A percentile compares a stretch with the other conserved stretches of the same genome.
phyloP scores from a whole-genome alignment of 2,797 vertebrate genomes.

The Sphenopsis melanotis region DNA sequence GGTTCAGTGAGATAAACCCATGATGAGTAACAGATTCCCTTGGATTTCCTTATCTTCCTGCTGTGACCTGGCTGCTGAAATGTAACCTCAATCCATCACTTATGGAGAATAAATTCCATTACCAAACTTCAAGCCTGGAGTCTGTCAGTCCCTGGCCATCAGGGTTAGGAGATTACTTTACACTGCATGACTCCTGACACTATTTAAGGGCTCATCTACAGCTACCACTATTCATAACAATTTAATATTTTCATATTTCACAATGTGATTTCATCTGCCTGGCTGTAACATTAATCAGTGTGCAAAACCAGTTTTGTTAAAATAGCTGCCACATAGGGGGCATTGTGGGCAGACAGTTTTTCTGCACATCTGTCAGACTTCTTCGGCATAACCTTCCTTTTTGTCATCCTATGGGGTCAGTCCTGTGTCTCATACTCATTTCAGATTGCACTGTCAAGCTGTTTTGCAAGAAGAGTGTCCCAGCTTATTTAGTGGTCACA shows the following conservation, averaged over 20 bases:
- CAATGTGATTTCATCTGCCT: background rate
- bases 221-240: background rate
- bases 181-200: background rate
- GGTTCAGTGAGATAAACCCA: background rate
- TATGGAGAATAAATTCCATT: slow-evolving; percentile 1
- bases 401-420: background rate
- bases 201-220: background rate
- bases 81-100: background rate
- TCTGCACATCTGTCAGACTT: background rate
- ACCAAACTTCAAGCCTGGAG: background rate
- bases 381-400: background rate
- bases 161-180: background rate
- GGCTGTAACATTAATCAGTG: background rate
- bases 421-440: background rate
- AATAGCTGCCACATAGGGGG: background rate
- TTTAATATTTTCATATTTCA: background rate
- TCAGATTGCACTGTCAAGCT: background rate
- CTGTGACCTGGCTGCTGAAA: slow-evolving; percentile 28
- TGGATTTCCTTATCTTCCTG: slow-evolving; percentile 28
- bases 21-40: background rate
- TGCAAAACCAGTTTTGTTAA: background rate
- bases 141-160: background rate
- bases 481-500: background rate
- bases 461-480: background rate
- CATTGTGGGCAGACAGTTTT: background rate